A percentile compares a stretch with the other conserved stretches of the same genome.
phyloP scores from a whole-genome alignment of 1,140 invertebrate genomes.

The Eumeta japonica region DNA sequence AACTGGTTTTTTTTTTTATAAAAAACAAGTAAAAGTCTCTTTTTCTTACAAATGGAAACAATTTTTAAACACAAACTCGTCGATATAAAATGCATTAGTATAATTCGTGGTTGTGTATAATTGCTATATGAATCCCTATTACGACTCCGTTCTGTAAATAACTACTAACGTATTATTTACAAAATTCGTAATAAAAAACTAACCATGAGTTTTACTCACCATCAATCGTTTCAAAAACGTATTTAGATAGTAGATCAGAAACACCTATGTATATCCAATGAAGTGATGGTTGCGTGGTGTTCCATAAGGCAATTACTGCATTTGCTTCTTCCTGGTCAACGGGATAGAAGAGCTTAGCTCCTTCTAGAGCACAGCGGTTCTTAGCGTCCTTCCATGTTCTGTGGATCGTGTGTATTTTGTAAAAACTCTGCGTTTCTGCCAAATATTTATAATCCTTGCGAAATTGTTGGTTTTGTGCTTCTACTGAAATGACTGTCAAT shows the following conservation, averaged over 20 bases:
- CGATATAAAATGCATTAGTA: too few relatives aligned
- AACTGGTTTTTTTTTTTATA: too few relatives aligned
- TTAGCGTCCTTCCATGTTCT: slow-evolving; percentile 30
- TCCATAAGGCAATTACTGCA: slow-evolving; percentile 24
- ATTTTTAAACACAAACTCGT: too few relatives aligned
- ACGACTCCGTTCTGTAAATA: slow-evolving; percentile 16
- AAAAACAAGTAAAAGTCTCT: too few relatives aligned
- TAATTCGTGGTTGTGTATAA: too few relatives aligned
- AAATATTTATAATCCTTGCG: slow-evolving; percentile 30
- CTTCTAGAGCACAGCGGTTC: slow-evolving; percentile 25
- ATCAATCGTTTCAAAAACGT: slow-evolving; percentile 32
- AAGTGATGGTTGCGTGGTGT: slow-evolving; percentile 22
- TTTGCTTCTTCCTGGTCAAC: slow-evolving; percentile 25
- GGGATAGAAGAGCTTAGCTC: slow-evolving; percentile 33
- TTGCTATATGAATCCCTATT: too few relatives aligned
- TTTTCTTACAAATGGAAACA: too few relatives aligned
- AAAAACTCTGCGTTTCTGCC: slow-evolving; percentile 21
- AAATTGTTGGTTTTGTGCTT: too few relatives aligned
- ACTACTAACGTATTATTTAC: background rate
- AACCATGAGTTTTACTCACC: too few relatives aligned
- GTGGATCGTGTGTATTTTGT: slow-evolving; percentile 33
- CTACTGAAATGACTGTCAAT: too few relatives aligned
- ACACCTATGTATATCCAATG: slow-evolving; percentile 28
- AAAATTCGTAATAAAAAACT: background rate
- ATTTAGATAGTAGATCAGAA: slow-evolving; percentile 24